Evolutionary conservation across 2,113 vertebrate genomes (phyloP).

Genomic region (Phaethornis superciliosus): DNA sequence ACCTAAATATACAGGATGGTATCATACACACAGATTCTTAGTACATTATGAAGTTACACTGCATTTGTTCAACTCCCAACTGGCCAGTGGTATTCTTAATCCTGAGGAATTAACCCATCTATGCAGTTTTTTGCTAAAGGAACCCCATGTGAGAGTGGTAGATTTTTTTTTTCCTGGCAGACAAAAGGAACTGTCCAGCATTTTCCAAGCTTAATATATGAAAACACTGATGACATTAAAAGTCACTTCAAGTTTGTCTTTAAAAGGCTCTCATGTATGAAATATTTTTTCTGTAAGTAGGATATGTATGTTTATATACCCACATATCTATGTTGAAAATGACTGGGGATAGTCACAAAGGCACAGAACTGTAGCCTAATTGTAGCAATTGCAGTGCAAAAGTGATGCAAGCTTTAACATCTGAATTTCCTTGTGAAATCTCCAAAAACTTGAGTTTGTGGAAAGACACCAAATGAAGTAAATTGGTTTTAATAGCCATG

Average conservation of each 20-base stretch:
- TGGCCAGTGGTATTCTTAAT: neutral
- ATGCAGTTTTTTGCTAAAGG: neutral
- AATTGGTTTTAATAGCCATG: neutral
- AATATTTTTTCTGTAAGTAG: neutral
- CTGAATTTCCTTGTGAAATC: neutral
- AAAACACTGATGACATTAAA: neutral
- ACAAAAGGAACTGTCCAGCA: slow-evolving; percentile 62
- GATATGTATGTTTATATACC: neutral
- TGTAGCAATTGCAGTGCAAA: neutral
- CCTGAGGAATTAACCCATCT: neutral
- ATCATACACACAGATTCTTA: neutral
- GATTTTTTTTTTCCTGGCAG: neutral
- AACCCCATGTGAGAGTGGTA: neutral
- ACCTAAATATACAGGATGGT: neutral
- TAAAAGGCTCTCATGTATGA: neutral
- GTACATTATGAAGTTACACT: neutral
- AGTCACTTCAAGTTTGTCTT: neutral
- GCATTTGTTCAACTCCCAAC: neutral
- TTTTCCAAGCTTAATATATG: slow-evolving; percentile 18
- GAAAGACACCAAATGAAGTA: neutral
- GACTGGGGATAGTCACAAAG: neutral
- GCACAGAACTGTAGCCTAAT: neutral
- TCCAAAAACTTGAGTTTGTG: neutral
- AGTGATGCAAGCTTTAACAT: neutral
- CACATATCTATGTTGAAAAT: neutral